phyloP scores from a whole-genome alignment of 2,888 invertebrate genomes.

The Molanna angustata region DNA sequence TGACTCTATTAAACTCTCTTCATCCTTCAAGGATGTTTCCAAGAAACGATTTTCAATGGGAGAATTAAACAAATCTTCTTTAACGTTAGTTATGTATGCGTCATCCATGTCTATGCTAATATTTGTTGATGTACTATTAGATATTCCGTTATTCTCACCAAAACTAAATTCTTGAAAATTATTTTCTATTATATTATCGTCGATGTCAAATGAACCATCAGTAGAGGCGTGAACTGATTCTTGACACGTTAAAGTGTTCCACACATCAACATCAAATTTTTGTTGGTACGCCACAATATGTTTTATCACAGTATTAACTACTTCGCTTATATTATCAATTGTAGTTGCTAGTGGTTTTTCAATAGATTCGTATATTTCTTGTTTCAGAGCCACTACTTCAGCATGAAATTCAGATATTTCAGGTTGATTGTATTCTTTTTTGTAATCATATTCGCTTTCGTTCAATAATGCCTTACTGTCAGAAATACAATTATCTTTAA shows the following conservation, averaged over 20 bases:
- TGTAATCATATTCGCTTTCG: background rate
- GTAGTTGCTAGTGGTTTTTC: slow-evolving; percentile 53
- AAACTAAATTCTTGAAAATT: background rate
- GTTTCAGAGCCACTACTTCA: slow-evolving; percentile 49
- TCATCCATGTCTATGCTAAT: slow-evolving; percentile 23
- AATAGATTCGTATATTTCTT: slow-evolving; percentile 52
- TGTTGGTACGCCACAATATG: slow-evolving; percentile 49
- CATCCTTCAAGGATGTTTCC: too few species aligned
- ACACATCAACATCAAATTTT: slow-evolving; percentile 22
- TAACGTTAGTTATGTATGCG: slow-evolving; percentile 29
- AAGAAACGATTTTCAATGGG: too few species aligned
- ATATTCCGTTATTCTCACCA: background rate
- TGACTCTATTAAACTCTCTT: too few species aligned
- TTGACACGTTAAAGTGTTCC: background rate
- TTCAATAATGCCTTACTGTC: background rate
- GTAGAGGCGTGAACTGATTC: background rate
- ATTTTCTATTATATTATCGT: background rate
- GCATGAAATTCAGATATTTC: slow-evolving; percentile 43
- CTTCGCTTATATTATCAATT: slow-evolving; percentile 53
- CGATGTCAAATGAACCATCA: background rate
- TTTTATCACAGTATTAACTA: slow-evolving; percentile 53
- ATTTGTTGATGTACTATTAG: slow-evolving; percentile 8
- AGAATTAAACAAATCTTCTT: slow-evolving; percentile 22
- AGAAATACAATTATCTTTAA: background rate
- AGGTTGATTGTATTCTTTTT: background rate